Evolutionary conservation across 2,797 vertebrate species (phyloP), one percentile per base, ranked within the genome.

Genomic region (Cyprinodon diabolis): DNA sequence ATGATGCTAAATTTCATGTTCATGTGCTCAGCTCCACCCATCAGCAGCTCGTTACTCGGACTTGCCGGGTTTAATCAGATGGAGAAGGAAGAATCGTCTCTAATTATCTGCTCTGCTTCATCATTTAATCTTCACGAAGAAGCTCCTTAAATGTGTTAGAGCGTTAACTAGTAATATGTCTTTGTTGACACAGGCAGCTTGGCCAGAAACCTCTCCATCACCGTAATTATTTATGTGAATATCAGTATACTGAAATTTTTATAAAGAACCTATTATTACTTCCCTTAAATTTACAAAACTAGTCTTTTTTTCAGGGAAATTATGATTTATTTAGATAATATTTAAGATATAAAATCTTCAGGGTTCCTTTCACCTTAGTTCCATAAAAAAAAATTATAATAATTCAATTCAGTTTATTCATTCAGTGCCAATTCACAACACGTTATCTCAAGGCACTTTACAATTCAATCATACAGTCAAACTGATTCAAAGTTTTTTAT

Each of bases 1-100:
- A 94, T 93, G 90, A 93, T 92, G 92, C 93, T 94, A 91, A 84
- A 94, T 93, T 92, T 93, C 93, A 93, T 93, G 92, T 92, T 92
- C 89, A 89, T 91, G 90, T 91, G 92, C 89, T 83, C 45, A 48
- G 88, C 90, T 93, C 90, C 87, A 89, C 93, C 91, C 86, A 94
- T 94, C 92, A 89, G 56, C 62, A 69, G 87, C 91, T 94, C 86
- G 82, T 94, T 93, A 92, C 89, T 91, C 87, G 90, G 89, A 91
- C 90, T 87, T 85, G 85, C 84, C 85, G 90, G 81, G 88, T 92
- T 91, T 93, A 95, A 95, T 94, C 92, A 93, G 89, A 94, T 84
- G 65, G 87, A 85, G 77, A 86, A 88, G 79, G 87, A 92, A 90
- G 90, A 90, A 89, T 89, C 83, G 82, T 90, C 84, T 90, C 82